Evolutionary conservation across 2,888 invertebrate genomes (phyloP).

Genomic region (Carcina quercana): DNA sequence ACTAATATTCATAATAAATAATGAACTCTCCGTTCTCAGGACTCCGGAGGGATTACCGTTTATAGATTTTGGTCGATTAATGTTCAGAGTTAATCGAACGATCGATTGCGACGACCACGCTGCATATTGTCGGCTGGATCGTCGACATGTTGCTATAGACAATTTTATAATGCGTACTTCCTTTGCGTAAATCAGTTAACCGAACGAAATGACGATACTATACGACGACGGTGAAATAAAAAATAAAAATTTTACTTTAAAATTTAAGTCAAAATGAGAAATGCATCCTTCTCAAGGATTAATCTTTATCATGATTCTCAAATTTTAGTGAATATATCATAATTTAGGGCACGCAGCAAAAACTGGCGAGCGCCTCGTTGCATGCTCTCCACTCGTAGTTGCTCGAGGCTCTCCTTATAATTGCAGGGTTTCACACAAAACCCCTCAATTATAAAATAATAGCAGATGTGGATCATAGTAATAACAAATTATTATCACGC

Average conservation of each 20-base stretch:
- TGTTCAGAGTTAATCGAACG: slow-evolving; percentile 42
- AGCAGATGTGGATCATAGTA: slow-evolving; percentile 74
- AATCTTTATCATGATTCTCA: slow-evolving; percentile 7
- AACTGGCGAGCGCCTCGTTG: slow-evolving; percentile 59
- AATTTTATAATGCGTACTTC: background rate
- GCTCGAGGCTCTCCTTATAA: slow-evolving; percentile 71
- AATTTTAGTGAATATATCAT: slow-evolving; percentile 54
- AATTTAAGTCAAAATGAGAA: too few relatives aligned
- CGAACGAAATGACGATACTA: too few relatives aligned
- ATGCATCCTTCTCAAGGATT: slow-evolving; percentile 4
- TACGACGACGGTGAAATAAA: too few relatives aligned
- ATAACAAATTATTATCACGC: slow-evolving; percentile 75
- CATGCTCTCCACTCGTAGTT: slow-evolving; percentile 58
- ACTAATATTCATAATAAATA: slow-evolving; percentile 76
- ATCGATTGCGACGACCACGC: slow-evolving; percentile 20
- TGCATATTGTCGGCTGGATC: too few relatives aligned
- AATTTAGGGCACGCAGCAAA: slow-evolving; percentile 59
- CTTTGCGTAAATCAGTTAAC: too few relatives aligned
- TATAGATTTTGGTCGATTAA: slow-evolving; percentile 63
- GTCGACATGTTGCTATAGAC: background rate
- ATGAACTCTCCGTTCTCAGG: slow-evolving; percentile 66
- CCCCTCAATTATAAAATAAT: slow-evolving; percentile 74
- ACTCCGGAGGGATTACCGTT: slow-evolving; percentile 44
- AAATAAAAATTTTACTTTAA: too few relatives aligned
- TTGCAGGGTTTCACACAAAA: slow-evolving; percentile 73